Evolutionary conservation across 2,113 vertebrate genomes (phyloP).

Genomic region (Silurus meridionalis): DNA sequence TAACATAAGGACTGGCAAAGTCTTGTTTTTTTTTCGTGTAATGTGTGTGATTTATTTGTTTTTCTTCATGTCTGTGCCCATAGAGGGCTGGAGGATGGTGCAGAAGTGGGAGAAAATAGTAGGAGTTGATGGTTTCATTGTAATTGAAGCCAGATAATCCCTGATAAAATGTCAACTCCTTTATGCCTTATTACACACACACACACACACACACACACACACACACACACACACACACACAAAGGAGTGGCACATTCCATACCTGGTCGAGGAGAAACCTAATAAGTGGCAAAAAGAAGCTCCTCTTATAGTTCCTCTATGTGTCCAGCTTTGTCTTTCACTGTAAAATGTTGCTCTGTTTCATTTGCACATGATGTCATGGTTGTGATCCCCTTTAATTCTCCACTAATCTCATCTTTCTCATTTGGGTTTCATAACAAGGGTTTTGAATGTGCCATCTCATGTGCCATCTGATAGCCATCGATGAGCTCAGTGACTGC

Average conservation of each 20-base stretch:
- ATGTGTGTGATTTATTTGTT: slow-evolving; percentile 14
- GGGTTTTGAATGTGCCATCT: background rate
- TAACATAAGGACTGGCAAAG: background rate
- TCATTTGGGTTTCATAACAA: background rate
- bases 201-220: slow-evolving; percentile 36
- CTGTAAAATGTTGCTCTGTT: background rate
- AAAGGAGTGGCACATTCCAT: slow-evolving; percentile 67
- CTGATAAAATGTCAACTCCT: slow-evolving; percentile 29
- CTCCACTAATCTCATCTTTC: background rate
- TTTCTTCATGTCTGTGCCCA: background rate
- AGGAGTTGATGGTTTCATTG: slow-evolving; percentile 49
- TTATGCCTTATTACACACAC: background rate
- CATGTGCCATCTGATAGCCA: background rate
- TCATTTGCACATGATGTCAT: background rate
- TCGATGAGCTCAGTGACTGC: background rate
- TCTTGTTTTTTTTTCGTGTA: slow-evolving; percentile 1
- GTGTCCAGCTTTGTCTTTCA: background rate
- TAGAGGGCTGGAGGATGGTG: background rate
- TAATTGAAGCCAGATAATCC: slow-evolving; percentile 64
- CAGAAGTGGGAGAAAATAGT: background rate
- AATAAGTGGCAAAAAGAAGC: slow-evolving; percentile 26
- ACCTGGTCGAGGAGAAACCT: slow-evolving; percentile 45
- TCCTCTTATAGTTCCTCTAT: background rate
- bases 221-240: slow-evolving; percentile 12
- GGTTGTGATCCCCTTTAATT: background rate